Percentiles rank a stretch among this genome's conserved stretches.
Conservation (phyloP, 2,797 vertebrate species). For the Enteromius thamalakanensis region DNA sequence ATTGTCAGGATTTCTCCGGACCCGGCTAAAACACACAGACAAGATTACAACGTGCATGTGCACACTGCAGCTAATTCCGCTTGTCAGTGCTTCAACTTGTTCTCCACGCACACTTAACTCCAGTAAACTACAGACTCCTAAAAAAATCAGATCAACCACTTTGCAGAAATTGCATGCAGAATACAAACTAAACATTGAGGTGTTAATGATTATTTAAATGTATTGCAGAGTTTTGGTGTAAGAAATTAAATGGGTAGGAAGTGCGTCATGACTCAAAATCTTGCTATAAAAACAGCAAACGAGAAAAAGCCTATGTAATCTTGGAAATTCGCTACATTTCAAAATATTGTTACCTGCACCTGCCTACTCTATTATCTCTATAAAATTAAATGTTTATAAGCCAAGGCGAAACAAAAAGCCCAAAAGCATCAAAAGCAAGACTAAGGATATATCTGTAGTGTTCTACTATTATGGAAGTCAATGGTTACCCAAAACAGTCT, state of each 20-base stretch:
- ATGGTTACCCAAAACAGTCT: no score
- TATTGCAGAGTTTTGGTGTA: not conserved
- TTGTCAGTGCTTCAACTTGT: not conserved
- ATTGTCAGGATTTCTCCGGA: conserved; percentile 85
- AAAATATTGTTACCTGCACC: not conserved
- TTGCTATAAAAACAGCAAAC: not conserved
- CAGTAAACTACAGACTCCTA: not conserved
- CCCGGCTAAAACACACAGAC: conserved; percentile 15
- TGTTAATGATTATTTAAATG: not conserved
- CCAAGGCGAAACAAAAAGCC: not conserved
- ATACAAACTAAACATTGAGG: not conserved
- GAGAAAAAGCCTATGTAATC: not conserved
- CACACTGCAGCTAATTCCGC: not conserved
- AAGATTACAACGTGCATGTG: not conserved
- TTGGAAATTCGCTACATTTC: not conserved
- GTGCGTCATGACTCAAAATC: not conserved
- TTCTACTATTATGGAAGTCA: no score
- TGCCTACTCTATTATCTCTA: not conserved
- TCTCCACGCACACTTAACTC: not conserved
- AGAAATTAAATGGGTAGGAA: not conserved
- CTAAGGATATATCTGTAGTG: no score
- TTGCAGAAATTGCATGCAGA: not conserved
- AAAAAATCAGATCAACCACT: not conserved
- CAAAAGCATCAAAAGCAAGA: no score
- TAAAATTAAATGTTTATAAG: not conserved